Evolutionary conservation across 2,888 invertebrate genomes (phyloP), one percentile per base, ranked within the genome.

Genomic region (Miltochrista miniata): DNA sequence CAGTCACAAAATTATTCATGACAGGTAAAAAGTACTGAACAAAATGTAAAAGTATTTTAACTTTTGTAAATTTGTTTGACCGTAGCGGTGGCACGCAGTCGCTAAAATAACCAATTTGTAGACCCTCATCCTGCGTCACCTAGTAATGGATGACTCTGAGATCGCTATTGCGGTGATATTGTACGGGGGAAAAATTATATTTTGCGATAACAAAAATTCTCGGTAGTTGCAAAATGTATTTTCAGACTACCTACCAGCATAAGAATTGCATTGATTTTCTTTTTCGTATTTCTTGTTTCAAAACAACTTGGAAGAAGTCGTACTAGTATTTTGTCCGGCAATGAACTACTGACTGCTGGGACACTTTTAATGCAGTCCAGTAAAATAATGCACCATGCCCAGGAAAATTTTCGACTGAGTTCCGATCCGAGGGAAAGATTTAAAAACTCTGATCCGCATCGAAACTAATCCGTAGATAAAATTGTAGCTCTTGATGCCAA

Each of bases 71-170:
- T 69, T 69, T 68, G 65, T 68, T 59, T 43, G 33, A 57, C 56
- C 57, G 63, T 62, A 57, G 61, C 57, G 68, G 64, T 64, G 66
- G 52, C 60, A 64, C 66, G 61, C 65, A 64, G 70, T 59, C 54
- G 64, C 68, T 72, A 73, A 73, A 76, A 77, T 70, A 75, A 79
- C 74, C 76, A 81, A 80, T 79, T 78, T 73, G 68, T 65, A 70
- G 67, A 80, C 78, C 79, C 79, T 80, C 79, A 74, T 79, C 78
- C 71, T 70, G 68, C 74, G 76, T 79, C 78, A 78, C 61, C 67
- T 62, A 53, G 74, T 81, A 79, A 79, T 78, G 75, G 77, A 81
- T 80, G 74, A 72, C 68, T 59, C 61, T 64, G 64, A 56, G 63
- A 50, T 61, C 61, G 61, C 58, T 64, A 56, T 62, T 64, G 67